Conservation (phyloP, 2,113 vertebrate genomes). For the Camelus bactrianus region DNA sequence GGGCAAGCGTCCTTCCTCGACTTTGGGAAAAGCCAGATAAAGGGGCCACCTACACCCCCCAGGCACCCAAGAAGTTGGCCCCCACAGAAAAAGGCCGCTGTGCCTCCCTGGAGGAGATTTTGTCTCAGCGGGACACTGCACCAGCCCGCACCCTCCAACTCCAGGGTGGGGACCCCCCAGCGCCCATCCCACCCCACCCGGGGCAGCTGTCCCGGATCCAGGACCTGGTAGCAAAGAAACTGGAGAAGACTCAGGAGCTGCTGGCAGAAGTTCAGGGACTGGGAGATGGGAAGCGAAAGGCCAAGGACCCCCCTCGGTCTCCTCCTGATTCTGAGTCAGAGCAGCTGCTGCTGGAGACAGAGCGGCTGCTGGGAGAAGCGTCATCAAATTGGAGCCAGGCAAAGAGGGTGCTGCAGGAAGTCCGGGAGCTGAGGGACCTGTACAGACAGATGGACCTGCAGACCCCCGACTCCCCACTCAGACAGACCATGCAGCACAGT, state of each 20-base stretch:
- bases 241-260: conserved; percentile 95
- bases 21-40: conserved; percentile 81
- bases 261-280: conserved; percentile 91
- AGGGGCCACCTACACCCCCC: conserved; percentile 88
- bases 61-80: conserved; percentile 88
- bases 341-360: conserved; percentile 90
- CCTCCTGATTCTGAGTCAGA: conserved; percentile 82
- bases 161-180: conserved; percentile 68
- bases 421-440: conserved; percentile 92
- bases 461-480: conserved; percentile 83
- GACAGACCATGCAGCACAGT: conserved; percentile 84
- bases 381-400: conserved; percentile 93
- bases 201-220: conserved; percentile 89
- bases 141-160: conserved; percentile 51
- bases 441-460: conserved; percentile 91
- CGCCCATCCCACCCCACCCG: not conserved
- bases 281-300: conserved; percentile 87
- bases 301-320: conserved; percentile 82
- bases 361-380: conserved; percentile 93
- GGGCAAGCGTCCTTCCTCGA: conserved; percentile 79
- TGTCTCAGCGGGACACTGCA: conserved; percentile 87
- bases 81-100: conserved; percentile 91
- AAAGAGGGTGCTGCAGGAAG: conserved; percentile 93
- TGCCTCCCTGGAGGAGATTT: conserved; percentile 95
- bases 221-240: conserved; percentile 94